These are phyloP conservation scores for Cochlearius cochlearius DNA, from an alignment of 2,113 vertebrate genomes.

Conservation along the genomic window DNA sequence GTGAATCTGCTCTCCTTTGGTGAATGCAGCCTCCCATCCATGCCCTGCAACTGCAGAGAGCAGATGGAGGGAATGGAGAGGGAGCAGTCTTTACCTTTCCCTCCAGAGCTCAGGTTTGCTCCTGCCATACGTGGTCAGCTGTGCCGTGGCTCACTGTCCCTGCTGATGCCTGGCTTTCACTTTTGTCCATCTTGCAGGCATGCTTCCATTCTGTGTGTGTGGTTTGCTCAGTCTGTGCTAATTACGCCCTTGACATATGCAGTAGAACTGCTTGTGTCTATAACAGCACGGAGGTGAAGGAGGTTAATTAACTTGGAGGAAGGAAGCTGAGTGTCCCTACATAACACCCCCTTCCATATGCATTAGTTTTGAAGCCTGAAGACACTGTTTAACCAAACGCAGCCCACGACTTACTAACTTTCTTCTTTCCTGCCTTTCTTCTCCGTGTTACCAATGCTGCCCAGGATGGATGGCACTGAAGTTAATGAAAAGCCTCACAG, in stretches of 20 bases:
- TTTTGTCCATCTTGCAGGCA: neutral
- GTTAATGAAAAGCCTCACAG: neutral
- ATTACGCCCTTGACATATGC: constrained; percentile 67
- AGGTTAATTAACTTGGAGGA: constrained; percentile 78
- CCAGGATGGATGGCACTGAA: neutral
- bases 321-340: constrained; percentile 56
- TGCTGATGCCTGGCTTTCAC: neutral
- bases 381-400: constrained; percentile 34
- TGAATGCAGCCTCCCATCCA: neutral
- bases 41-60: neutral
- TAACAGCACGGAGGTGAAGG: constrained; percentile 60
- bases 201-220: neutral
- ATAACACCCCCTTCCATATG: constrained; percentile 54
- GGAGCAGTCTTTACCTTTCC: neutral
- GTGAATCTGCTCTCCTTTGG: neutral
- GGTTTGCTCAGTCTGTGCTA: constrained; percentile 67
- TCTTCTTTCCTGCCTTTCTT: neutral
- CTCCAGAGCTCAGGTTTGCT: neutral
- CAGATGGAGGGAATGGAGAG: neutral
- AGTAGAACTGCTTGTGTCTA: constrained; percentile 60
- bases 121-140: neutral
- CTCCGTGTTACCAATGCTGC: neutral
- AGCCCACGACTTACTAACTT: neutral
- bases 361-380: constrained; percentile 51
- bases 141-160: neutral